Evolutionary conservation across 2,888 invertebrate genomes (phyloP).

Genomic region (Mythimna lalbum): DNA sequence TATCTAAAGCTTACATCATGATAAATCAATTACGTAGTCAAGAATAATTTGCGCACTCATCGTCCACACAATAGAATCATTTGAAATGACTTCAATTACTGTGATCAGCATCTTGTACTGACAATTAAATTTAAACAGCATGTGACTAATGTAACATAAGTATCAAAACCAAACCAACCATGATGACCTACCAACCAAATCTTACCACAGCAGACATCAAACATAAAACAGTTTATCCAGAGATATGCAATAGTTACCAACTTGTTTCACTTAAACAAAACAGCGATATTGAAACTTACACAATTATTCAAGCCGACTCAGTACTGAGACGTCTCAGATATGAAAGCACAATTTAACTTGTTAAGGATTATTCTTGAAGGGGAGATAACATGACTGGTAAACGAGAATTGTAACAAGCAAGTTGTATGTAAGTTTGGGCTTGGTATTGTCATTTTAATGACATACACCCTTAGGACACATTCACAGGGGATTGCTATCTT

Average conservation of each 20-base stretch:
- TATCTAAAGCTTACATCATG: too few species aligned
- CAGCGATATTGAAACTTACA: constrained; percentile 62
- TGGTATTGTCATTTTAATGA: constrained; percentile 64
- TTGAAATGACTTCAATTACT: too few species aligned
- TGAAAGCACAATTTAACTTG: constrained; percentile 65
- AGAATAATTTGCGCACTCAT: too few species aligned
- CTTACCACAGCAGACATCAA: constrained; percentile 28
- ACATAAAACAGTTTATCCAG: constrained; percentile 43
- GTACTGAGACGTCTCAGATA: constrained; percentile 53
- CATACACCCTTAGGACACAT: constrained; percentile 25
- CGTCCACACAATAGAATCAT: too few species aligned
- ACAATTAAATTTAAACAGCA: not conserved
- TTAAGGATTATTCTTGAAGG: constrained; percentile 64
- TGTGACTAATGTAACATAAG: not conserved
- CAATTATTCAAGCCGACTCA: constrained; percentile 65
- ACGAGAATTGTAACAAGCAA: constrained; percentile 55
- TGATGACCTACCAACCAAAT: constrained; percentile 15
- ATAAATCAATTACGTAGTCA: too few species aligned
- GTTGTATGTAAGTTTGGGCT: constrained; percentile 52
- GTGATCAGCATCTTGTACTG: too few species aligned
- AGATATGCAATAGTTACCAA: constrained; percentile 58
- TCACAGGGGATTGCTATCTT: not conserved
- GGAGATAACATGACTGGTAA: constrained; percentile 62
- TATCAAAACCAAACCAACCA: not conserved
- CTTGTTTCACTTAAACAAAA: constrained; percentile 64